Evolutionary conservation across 2,888 invertebrate species (phyloP), one percentile per base, ranked within the genome.

Genomic region (Phytoseiulus persimilis): DNA sequence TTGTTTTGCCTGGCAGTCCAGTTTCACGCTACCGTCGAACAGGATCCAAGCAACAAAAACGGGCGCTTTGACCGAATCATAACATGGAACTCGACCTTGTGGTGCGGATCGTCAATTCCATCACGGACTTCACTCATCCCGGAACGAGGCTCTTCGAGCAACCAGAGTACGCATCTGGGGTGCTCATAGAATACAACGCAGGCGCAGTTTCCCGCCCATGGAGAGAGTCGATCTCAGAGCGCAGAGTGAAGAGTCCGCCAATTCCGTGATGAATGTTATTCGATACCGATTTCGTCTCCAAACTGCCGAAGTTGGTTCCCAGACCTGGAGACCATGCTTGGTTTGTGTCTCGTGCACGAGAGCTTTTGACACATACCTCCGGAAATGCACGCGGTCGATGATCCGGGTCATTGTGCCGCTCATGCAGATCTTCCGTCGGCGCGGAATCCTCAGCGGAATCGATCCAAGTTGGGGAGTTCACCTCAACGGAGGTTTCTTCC

Each of bases 381-480:
- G 87, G 87, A 87, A 87, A 23, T 87, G 87, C 6, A 87, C 87
- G 23, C 87, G 87, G 39, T 87, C 87, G 45, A 87, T 87, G 45
- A 87, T 87, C 45, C 87, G 87, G 6, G 87, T 87, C 87, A 87
- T 87, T 14, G 65, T 65, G 65, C 65, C 65, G 65, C 18, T 65
- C 65, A 65, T 65, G 65, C 65, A 23, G 18, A 28, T 65, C 28
- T 3, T 18, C 65, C 2, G 65, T 11, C 23, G 65, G 28, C 2
- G 65, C 65, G 65, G 18, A 65, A 65, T 65, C 18, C 28, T 65
- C 46, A 28, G 18, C 28, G 11, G 18, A 65, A 23, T 65, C 65
- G 28, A 28, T 2, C 65, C 84, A 9, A 33, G 31, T 33, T 33
- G 32, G 33, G 33, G 39, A n/a, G 33, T 87, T 87, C 14, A 87